Base-by-base conservation (phyloP, 2,888 invertebrate species). In the Drosophila neoperkinsi region DNA sequence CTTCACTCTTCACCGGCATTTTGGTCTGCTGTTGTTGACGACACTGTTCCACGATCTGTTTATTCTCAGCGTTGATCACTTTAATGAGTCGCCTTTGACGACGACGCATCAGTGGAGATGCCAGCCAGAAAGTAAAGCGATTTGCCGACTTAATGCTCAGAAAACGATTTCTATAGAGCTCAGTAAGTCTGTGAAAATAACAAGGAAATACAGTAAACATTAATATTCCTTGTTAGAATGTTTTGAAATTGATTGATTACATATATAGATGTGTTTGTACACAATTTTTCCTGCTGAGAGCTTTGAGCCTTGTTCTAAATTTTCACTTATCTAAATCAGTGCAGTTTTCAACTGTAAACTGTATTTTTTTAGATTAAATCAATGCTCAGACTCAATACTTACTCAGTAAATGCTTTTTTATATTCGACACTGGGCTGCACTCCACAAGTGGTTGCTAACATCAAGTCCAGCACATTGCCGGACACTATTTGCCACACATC, bases 131-230 rank as follows among this genome's bases (percentile, higher is more conserved):
- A 11, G 56, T 80, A 1, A 87, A 50, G 0, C 80, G 73, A 53
- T 83, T 82, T 3, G 83, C 76, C 0, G 85, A 83, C 18, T 71
- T 71, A 0, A 78, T 49, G 56, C 78, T 77, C 13, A 86, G 49
- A 34, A 83, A 85, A 16, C 87, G 85, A 21, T 78, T 43, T 6
- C 87, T 74, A 50, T 86, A 86, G 1, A 87, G 57, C n/a, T 80
- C 66, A 0, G 74, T 71, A 1, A 84, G 59, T 4, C 84, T 84
- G 34, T 0, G 28, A 34, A 49, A 5, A 16, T n/a, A 41, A 38
- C 1, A 51, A 30, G 25, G 9, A 11, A 38, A 30, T 18, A 1
- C 16, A 25, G 9, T 46, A 9, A 1, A 38, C 3, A 18, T 16
- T 1, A 7, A 28, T 31, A 33, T 21, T 46, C 10, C n/a, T 10